Evolutionary conservation across 2,797 vertebrate genomes (phyloP), one percentile per base, ranked within the genome.

Genomic region (Sebastolobus altivelis): DNA sequence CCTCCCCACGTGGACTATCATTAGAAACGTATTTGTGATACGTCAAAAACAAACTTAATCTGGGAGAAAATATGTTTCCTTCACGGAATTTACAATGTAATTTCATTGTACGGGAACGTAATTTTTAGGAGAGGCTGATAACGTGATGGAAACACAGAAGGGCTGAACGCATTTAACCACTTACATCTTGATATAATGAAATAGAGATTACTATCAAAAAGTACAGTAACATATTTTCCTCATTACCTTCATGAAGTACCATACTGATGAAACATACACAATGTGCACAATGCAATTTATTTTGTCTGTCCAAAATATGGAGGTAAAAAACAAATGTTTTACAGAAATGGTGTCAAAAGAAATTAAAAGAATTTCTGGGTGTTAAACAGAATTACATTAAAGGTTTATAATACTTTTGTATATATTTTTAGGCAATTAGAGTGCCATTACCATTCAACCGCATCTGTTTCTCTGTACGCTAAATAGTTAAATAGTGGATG

Each of bases 381-480:
- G 10, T 25, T 12, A 25, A n/a, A 27, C 40, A n/a, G 2, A 40
- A 43, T 1, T 8, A 6, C 10, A n/a, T 63, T 18, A 18, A 37
- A 73, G 20, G 9, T n/a, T 49, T 63, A 55, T 1, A 12, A 25
- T 29, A 16, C 1, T 12, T 46, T 43, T 22, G 0, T 1, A 37
- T 5, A 22, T 52, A 33, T 22, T 68, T 62, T 61, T 61, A 14
- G 7, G 54, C 7, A 29, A 20, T 67, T 3, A 33, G 7, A 1
- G 4, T 8, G 4, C 43, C 1, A 10, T 13, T 11, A 7, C 2
- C 20, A 1, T 68, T 67, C 2, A 73, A 13, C 5, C 37, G 11
- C 37, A 46, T 68, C 63, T 52, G 63, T 54, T 55, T 49, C 56
- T 75, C 63, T 77, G 72, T n/a, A 16, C 29, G 61, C 49, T 55